Base-by-base conservation (phyloP, 2,888 invertebrate genomes). In the Tupiocoris notatus region DNA sequence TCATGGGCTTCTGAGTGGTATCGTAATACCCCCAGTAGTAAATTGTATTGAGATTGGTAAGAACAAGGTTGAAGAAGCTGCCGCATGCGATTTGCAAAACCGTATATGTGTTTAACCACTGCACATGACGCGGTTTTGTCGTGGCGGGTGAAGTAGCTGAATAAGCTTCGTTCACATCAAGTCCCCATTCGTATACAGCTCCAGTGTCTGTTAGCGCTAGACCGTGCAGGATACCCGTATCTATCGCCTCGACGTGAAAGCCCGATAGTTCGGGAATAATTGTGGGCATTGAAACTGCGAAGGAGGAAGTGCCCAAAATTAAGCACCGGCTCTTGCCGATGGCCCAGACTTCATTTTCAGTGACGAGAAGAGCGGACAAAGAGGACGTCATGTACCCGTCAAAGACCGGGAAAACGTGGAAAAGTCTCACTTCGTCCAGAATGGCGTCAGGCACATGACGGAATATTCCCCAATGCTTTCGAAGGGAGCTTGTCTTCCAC, bases 11-110 rank as follows among this genome's bases (percentile, higher is more conserved):
- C 22, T 67, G 67, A 9, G 56, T 67, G 9, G 17, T 67, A 16
- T 67, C 67, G 67, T 67, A 67, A 16, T 67, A 67, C n/a, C 67
- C 67, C 67, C 67, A 67, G 56, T 67, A 67, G 54, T 22, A 56
- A 9, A 67, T 57, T 22, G 67, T 57, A 16, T 67, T 57, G 0
- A 22, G 7, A 7, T 21, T 56, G 3, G 67, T 67, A 20, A 67
- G 22, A 17, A 56, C 67, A 20, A 67, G 21, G 22, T 67, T 67
- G 22, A 67, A 67, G 23, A 56, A 67, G 56, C 67, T 67, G 56
- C 67, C 67, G 12, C 57, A 67, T 3, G 67, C 67, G 16, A 67
- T 67, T 57, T 67, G 67, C 56, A 67, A 57, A 1, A 67, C 56
- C 17, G 21, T 57, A n/a, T 67, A 56, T n/a, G 7, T 1, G 18